Evolutionary conservation across 2,797 vertebrate species (phyloP), one percentile per base, ranked within the genome.

Genomic region (Danio jaintianensis): DNA sequence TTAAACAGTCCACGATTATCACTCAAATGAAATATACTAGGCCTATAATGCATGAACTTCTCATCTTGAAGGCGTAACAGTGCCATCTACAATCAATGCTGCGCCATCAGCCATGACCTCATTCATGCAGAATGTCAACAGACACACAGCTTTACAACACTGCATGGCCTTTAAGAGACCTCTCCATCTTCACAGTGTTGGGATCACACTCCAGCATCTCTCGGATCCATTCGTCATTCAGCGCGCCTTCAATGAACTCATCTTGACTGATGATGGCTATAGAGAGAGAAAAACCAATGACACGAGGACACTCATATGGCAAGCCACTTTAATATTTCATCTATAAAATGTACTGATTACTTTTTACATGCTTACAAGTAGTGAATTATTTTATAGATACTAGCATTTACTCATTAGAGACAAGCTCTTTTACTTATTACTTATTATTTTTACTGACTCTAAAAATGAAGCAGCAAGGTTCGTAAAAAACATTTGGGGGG

Each of bases 131-230:
- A 13, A 42, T 7, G 71, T 58, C 13, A 64, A 67, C 40, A 89
- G 83, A 88, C 75, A 78, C 47, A 18, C 79, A 75, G 55, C 83
- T 67, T 81, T 64, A 83, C 55, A 40, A 22, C 1, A 72, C 64
- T 36, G 56, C 11, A 15, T 52, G 77, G 75, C 78, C 85, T 83
- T 87, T 88, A 45, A 80, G 70, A 15, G 88, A 80, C 85, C 83
- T 91, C 81, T 91, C 86, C 81, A 94, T 88, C 73, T 90, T 92
- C 61, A 93, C 89, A 1, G 91, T 93, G 70, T 85, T 91, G n/a
- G 90, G 93, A 86, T 94, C 92, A 89, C 92, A 94, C 88, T 94
- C 92, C 88, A 95, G 78, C 91, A 93, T 93, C 80, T 93, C 89
- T 53, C 91, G 88, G 78, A 94, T 92, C 94, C 93, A 95, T 76